Conservation (phyloP, 53 echinoderm and acorn worm species). For the Paelopatides confundens region DNA sequence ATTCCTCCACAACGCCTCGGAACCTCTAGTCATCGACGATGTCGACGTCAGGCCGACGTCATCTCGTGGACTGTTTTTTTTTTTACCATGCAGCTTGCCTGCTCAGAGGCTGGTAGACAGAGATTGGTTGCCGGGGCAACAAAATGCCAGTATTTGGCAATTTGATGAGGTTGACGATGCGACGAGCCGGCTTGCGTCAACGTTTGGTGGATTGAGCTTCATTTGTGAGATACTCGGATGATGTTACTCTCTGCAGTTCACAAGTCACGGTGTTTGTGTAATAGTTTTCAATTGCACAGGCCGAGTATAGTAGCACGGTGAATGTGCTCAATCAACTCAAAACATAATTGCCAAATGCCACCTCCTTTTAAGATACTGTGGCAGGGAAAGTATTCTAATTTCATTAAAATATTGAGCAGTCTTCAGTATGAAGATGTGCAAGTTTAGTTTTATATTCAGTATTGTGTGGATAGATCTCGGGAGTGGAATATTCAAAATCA, state of each 20-base stretch:
- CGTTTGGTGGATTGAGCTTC: conserved; percentile 14
- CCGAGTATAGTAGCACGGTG: background rate
- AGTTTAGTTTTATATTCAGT: background rate
- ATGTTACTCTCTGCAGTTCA: conserved; percentile 1
- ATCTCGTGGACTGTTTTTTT: background rate
- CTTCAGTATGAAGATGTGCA: background rate
- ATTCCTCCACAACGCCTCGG: conserved; percentile 4
- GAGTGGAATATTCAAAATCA: too few species aligned
- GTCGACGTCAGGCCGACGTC: background rate
- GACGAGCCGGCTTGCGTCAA: conserved; percentile 32
- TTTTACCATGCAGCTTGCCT: conserved; percentile 17
- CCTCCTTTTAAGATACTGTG: background rate
- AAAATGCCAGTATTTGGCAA: conserved; percentile 60
- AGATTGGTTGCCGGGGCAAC: conserved; percentile 36
- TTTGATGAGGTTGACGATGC: conserved; percentile 48
- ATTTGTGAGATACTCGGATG: background rate
- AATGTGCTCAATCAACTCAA: background rate
- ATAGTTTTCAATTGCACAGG: conserved; percentile 31
- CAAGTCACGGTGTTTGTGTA: conserved; percentile 29
- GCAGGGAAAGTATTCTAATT: conserved; percentile 2
- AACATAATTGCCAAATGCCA: conserved; percentile 2
- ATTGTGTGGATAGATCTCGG: background rate
- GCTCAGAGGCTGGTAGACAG: conserved; percentile 15
- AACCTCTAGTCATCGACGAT: background rate
- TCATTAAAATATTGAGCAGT: conserved; percentile 11